Evolutionary conservation across 2,113 vertebrate genomes (phyloP), one percentile per base, ranked within the genome.

Genomic region (Nipponia nippon): DNA sequence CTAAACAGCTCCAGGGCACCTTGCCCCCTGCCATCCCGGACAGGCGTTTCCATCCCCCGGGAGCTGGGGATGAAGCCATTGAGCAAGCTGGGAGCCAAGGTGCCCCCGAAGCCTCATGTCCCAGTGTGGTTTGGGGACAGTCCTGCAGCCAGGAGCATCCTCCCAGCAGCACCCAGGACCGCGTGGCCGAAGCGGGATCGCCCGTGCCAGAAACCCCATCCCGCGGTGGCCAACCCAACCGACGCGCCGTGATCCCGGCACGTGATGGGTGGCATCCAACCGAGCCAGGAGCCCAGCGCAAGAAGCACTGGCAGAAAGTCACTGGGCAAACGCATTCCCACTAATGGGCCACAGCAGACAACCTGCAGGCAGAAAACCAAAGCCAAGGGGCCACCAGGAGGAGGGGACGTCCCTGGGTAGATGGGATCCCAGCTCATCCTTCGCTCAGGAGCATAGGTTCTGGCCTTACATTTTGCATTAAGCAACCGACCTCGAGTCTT

Each of bases 151-250:
- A 26, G 56, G 13, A 89, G 6, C 61, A 44, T 4, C 59, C 20
- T 65, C 46, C 32, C 44, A 9, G 83, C 32, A 59, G 44, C 63
- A 32, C 11, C 63, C 44, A 26, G 79, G 11, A 23, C 3, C 0
- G 0, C 0, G 1, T 0, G 22, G n/a, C 14, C 38, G 38, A 5
- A 63, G 56, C 1, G 0, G n/a, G 30, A 66, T 17, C 2, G 0
- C 19, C 34, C 0, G 0, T 6, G 18, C 44, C 5, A 17, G 67
- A 38, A 34, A 7, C 14, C 16, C 34, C 71, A 58, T 32, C 38
- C 56, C 30, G 6, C 0, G 0, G 26, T 2, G 26, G 30, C 61
- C 86, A 30, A 26, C 27, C 16, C 36, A 6, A 18, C 0, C 5
- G 16, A 42, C 2, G 18, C 0, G 10, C 36, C 2, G 0, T 1